phyloP scores from a whole-genome alignment of 2,797 vertebrate species.

The Valencia hispanica region DNA sequence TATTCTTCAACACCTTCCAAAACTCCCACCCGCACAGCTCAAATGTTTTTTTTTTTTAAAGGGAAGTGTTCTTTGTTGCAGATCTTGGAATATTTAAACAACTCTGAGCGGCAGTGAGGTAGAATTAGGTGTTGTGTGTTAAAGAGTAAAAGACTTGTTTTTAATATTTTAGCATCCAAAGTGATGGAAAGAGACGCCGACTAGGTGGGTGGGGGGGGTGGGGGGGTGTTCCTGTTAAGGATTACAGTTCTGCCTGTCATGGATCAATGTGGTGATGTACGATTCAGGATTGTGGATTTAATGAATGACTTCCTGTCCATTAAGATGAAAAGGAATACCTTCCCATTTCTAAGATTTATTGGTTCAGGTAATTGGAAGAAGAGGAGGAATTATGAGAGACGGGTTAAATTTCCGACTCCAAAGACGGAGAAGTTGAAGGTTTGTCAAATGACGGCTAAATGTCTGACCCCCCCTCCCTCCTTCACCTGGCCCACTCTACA shows the following conservation, averaged over 20 bases:
- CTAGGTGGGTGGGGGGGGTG: conserved; percentile 54
- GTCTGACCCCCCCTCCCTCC: conserved; percentile 7
- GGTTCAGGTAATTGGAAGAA: conserved; percentile 85
- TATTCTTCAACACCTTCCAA: conserved; percentile 76
- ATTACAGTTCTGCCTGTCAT: conserved; percentile 83
- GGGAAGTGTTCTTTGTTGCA: conserved; percentile 69
- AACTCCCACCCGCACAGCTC: conserved; percentile 58
- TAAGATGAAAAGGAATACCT: conserved; percentile 81
- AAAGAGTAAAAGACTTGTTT: conserved; percentile 78
- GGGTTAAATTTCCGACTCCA: conserved; percentile 76
- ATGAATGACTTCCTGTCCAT: conserved; percentile 86
- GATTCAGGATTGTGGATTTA: conserved; percentile 74
- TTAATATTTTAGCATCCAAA: conserved; percentile 84
- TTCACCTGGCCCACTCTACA: not conserved
- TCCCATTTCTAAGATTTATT: conserved; percentile 83
- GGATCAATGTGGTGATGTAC: conserved; percentile 78
- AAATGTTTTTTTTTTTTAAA: conserved; percentile 66
- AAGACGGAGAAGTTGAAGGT: conserved; percentile 60
- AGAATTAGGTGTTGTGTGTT: conserved; percentile 59
- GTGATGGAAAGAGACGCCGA: conserved; percentile 66
- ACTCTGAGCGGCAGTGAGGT: conserved; percentile 62
- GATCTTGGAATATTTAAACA: conserved; percentile 66
- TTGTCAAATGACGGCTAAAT: conserved; percentile 56
- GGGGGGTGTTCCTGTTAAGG: conserved; percentile 75
- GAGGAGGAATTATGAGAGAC: conserved; percentile 76